Evolutionary conservation across 2,797 vertebrate species (phyloP).

Genomic region (Eupleurogrammus muticus): DNA sequence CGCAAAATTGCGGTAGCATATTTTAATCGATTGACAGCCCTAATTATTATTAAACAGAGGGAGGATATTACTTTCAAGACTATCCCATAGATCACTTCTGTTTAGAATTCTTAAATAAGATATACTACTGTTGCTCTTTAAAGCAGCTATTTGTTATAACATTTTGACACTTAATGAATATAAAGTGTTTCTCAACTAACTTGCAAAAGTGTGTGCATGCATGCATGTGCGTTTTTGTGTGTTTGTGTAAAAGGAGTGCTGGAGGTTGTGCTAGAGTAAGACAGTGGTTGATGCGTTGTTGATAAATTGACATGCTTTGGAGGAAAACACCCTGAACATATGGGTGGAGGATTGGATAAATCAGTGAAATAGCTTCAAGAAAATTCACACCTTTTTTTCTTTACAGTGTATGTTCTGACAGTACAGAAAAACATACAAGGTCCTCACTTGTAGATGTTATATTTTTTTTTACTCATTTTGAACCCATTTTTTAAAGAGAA

Average conservation of each 20-base stretch:
- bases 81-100: slow-evolving; percentile 57
- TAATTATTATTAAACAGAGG: slow-evolving; percentile 31
- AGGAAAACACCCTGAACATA: slow-evolving; percentile 60
- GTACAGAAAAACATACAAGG: slow-evolving; percentile 18
- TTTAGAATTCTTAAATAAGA: slow-evolving; percentile 69
- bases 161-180: slow-evolving; percentile 77
- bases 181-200: slow-evolving; percentile 67
- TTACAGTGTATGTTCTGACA: not conserved
- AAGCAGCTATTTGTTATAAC: slow-evolving; percentile 66
- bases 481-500: too few species aligned
- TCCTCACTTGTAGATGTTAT: slow-evolving; percentile 29
- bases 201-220: slow-evolving; percentile 51
- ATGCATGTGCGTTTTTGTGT: slow-evolving; percentile 32
- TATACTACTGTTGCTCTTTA: slow-evolving; percentile 67
- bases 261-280: slow-evolving; percentile 34
- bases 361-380: slow-evolving; percentile 27
- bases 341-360: slow-evolving; percentile 59
- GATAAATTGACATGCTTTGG: slow-evolving; percentile 60
- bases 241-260: slow-evolving; percentile 13
- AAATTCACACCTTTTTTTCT: slow-evolving; percentile 42
- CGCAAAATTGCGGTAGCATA: too few species aligned
- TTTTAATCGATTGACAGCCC: too few species aligned
- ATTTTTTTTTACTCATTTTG: slow-evolving; percentile 4
- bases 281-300: slow-evolving; percentile 69
- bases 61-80: slow-evolving; percentile 53